Evolutionary conservation across 2,888 invertebrate genomes (phyloP).

Genomic region (Chrysolina haemoptera): DNA sequence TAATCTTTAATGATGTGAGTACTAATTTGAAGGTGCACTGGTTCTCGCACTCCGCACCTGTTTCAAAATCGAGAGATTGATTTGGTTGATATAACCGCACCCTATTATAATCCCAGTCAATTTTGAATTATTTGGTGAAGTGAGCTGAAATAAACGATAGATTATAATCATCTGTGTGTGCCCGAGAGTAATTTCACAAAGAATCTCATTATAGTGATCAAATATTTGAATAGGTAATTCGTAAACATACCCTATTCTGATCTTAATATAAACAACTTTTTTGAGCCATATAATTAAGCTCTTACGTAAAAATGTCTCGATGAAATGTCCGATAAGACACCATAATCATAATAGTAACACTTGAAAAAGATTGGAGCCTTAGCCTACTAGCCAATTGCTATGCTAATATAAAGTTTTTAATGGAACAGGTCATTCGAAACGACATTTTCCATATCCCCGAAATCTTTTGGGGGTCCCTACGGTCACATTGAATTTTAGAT

Average conservation of each 20-base stretch:
- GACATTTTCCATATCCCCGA: neutral
- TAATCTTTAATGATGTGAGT: neutral
- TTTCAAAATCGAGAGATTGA: neutral
- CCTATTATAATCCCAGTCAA: neutral
- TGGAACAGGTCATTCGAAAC: constrained; percentile 32
- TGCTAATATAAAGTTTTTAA: constrained; percentile 44
- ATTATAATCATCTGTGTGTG: neutral
- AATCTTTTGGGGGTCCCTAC: neutral
- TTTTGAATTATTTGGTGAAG: constrained; percentile 12
- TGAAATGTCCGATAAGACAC: constrained; percentile 33
- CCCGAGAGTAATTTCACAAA: neutral
- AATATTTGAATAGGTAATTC: constrained; percentile 19
- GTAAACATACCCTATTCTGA: constrained; percentile 17
- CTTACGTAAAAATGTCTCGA: constrained; percentile 31
- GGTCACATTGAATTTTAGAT: constrained; percentile 19
- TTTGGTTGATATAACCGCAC: neutral
- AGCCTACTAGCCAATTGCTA: constrained; percentile 41
- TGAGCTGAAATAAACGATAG: neutral
- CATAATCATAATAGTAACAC: constrained; percentile 40
- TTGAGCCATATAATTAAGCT: constrained; percentile 32
- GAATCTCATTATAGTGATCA: constrained; percentile 13
- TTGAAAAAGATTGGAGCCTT: constrained; percentile 40
- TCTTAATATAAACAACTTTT: constrained; percentile 25
- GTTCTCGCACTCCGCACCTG: neutral
- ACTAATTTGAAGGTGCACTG: neutral